phyloP scores from a whole-genome alignment of 2,888 invertebrate species.

The Tipula helvola region DNA sequence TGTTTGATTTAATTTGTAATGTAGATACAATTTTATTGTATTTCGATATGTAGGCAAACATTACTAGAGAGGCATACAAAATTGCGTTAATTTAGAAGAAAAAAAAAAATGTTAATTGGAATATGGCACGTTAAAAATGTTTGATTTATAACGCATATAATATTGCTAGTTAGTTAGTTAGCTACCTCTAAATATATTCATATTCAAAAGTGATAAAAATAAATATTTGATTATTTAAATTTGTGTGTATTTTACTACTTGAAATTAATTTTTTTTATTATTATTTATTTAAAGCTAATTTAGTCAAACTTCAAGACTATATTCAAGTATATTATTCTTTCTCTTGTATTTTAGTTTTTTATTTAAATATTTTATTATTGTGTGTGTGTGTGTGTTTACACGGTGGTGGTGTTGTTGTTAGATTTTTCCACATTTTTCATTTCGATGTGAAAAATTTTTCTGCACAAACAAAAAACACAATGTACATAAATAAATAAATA shows the following conservation, averaged over 20 bases:
- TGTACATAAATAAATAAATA: background rate
- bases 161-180: background rate
- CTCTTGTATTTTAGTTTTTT: background rate
- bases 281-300: constrained; percentile 5
- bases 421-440: background rate
- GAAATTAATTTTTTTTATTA: background rate
- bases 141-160: background rate
- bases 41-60: background rate
- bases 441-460: background rate
- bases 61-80: background rate
- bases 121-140: background rate
- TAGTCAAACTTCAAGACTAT: background rate
- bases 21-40: background rate
- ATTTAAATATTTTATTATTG: background rate
- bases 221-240: constrained; percentile 9
- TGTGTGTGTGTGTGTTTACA: background rate
- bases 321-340: background rate
- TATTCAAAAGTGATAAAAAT: constrained; percentile 5
- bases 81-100: background rate
- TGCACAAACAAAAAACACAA: background rate
- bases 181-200: background rate
- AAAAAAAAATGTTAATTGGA: background rate
- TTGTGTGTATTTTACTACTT: constrained; percentile 5
- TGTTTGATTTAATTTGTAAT: background rate
- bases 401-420: background rate